These are phyloP conservation scores for Nyctereutes procyonoides DNA, from an alignment of 2,113 vertebrate genomes.

Conservation along the genomic window DNA sequence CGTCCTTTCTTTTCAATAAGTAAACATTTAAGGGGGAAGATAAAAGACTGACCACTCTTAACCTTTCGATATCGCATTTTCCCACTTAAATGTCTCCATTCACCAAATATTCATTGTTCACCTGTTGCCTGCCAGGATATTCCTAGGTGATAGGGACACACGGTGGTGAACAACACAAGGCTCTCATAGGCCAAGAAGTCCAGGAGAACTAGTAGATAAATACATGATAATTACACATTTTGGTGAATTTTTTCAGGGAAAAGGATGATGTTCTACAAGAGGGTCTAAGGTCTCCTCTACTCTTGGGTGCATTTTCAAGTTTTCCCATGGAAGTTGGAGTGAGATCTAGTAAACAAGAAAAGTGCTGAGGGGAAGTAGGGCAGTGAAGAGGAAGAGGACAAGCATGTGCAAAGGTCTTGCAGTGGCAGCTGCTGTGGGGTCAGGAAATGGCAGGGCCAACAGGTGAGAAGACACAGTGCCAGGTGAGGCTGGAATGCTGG, in stretches of 20 bases:
- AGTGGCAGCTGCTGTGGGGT: rapidly evolving
- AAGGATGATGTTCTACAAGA: neutral
- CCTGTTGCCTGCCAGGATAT: neutral
- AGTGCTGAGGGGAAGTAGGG: too few species aligned
- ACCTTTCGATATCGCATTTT: neutral
- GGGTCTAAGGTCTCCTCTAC: neutral
- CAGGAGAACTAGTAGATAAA: neutral
- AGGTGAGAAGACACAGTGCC: rapidly evolving
- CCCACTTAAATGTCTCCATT: neutral
- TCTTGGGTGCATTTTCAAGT: neutral
- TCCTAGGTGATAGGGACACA: neutral
- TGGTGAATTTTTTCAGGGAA: neutral
- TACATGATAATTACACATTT: neutral
- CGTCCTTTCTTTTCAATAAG: neutral
- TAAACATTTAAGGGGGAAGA: neutral
- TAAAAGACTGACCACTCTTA: neutral
- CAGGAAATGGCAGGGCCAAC: neutral
- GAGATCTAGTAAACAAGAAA: neutral
- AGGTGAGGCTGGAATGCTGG: too few species aligned
- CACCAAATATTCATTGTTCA: neutral
- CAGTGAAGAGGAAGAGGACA: neutral
- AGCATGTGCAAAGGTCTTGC: rapidly evolving
- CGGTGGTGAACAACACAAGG: neutral
- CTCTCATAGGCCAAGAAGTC: neutral
- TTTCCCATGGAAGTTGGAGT: neutral